Evolutionary conservation across 2,113 vertebrate genomes (phyloP), one percentile per base, ranked within the genome.

Genomic region (Limanda limanda): DNA sequence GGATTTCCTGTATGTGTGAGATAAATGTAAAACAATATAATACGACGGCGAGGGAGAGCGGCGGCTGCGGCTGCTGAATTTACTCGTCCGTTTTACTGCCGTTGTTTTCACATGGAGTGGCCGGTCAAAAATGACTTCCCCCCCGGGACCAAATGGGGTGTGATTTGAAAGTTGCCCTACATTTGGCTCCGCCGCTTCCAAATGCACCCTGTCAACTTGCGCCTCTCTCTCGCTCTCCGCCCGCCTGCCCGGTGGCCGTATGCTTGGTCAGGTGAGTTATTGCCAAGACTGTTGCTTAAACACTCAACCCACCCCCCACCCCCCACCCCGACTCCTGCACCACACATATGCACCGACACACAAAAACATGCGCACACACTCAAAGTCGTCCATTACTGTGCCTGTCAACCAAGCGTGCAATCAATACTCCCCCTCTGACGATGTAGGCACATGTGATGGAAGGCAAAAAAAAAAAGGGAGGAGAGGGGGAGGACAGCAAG

Each of bases 261-360:
- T 58, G 57, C 80, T 84, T 78, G 85, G 80, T 83, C 87, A 91
- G 88, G 88, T 92, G 88, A 93, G 79, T 93, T 92, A 91, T 91
- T 82, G 83, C 81, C 75, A 71, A 52, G 60, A 81, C 78, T 68
- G 55, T 76, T 76, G 79, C 81, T 88, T 80, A 86, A 76, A 84
- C 74, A 70, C 54, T 54, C 51, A 51, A 13, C 52, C 52, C 52
- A 21, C n/a, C n/a, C 69, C 66, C 27, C 52, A 11, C n/a, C n/a
- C 69, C 25, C 66, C 5, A 2, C n/a, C n/a, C 71, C 69, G 11
- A 40, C 45, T 4, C 63, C 65, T 21, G 62, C 69, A 48, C 13
- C 68, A 54, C 73, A 56, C 71, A 76, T 17, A 62, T 23, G 37
- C 66, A 67, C 73, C 47, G 31, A 55, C 23, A 51, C 45, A 42